Conservation (phyloP, 2,113 vertebrate species). For the Mesoclemmys tuberculata region DNA sequence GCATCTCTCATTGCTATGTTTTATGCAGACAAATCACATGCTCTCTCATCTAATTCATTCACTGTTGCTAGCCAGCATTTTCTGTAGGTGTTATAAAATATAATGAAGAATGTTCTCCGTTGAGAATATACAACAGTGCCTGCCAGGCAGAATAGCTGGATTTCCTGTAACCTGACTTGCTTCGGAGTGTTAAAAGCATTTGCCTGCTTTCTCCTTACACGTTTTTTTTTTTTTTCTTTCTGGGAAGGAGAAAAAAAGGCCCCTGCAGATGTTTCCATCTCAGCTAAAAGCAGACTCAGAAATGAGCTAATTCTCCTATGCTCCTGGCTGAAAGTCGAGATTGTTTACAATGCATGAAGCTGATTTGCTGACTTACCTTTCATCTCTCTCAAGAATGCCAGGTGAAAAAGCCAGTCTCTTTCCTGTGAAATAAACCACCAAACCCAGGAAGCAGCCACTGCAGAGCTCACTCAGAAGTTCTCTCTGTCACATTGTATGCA, state of each 20-base stretch:
- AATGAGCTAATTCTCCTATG: slow-evolving; percentile 18
- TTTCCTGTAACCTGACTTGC: neutral
- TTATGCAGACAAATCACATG: neutral
- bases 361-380: slow-evolving; percentile 71
- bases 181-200: neutral
- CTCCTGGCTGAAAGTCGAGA: slow-evolving; percentile 41
- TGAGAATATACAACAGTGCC: slow-evolving; percentile 2
- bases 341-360: slow-evolving; percentile 6
- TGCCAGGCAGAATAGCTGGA: neutral
- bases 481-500: slow-evolving; percentile 48
- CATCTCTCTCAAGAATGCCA: slow-evolving; percentile 55
- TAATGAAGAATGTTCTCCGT: slow-evolving; percentile 42
- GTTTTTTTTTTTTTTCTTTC: no score
- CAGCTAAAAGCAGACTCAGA: neutral
- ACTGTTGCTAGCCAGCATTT: slow-evolving; percentile 40
- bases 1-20: neutral
- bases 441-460: slow-evolving; percentile 27
- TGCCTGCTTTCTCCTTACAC: neutral
- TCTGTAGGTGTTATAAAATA: slow-evolving; percentile 62
- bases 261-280: neutral
- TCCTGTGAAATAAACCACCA: neutral
- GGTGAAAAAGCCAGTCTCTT: slow-evolving; percentile 33
- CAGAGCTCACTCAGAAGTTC: slow-evolving; percentile 57
- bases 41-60: neutral
- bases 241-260: accelerated